Conservation (phyloP, 2,113 vertebrate species). For the Saguinus midas region DNA sequence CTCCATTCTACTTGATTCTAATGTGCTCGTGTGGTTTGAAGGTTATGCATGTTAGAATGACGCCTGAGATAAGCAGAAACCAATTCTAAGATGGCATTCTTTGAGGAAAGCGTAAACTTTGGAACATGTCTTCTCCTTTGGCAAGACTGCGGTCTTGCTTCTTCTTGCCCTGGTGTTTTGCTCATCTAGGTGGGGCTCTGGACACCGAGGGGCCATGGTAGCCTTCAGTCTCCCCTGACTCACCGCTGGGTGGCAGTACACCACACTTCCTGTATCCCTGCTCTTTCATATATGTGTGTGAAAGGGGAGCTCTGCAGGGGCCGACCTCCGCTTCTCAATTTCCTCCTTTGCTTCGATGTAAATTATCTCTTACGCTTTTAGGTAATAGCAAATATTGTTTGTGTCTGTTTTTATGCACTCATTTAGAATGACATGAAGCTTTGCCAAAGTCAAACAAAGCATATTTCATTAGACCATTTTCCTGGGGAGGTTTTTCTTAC, state of each 20-base stretch:
- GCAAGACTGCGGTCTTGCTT: background rate
- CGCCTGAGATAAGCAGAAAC: background rate
- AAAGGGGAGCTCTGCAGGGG: background rate
- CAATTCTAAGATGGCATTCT: background rate
- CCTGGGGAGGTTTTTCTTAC: constrained; percentile 45
- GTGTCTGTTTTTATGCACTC: background rate
- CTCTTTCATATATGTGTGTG: rapidly evolving
- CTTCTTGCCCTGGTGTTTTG: background rate
- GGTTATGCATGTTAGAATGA: background rate
- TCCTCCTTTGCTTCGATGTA: background rate
- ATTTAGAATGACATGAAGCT: background rate
- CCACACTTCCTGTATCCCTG: constrained; percentile 29
- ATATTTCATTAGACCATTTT: constrained; percentile 49
- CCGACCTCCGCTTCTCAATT: background rate
- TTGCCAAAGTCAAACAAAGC: constrained; percentile 29
- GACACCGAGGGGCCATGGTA: background rate
- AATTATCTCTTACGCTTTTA: background rate
- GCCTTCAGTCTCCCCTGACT: background rate
- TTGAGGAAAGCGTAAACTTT: background rate
- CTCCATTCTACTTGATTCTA: background rate
- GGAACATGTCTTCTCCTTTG: background rate
- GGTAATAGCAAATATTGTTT: background rate
- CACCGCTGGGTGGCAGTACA: constrained; percentile 79
- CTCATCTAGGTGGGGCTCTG: background rate
- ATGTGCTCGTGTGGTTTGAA: background rate